Conservation (phyloP, 2,113 vertebrate species). For the Chaetodon auriga region DNA sequence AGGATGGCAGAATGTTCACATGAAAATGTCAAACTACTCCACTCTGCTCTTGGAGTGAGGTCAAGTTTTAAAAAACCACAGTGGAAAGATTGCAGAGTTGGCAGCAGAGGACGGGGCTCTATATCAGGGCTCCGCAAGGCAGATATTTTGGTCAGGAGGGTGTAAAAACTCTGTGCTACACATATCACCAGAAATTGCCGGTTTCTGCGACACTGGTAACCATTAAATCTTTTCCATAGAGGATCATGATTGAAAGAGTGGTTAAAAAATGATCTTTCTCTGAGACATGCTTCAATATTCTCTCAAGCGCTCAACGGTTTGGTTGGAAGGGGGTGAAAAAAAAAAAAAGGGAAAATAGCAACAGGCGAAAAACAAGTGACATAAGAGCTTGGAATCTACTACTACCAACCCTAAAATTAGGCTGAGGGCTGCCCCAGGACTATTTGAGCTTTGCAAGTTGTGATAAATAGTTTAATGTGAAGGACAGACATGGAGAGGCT, state of each 20-base stretch:
- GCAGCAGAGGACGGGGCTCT: slow-evolving; percentile 43
- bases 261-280: slow-evolving; percentile 42
- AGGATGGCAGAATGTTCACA: slow-evolving; percentile 62
- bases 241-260: slow-evolving; percentile 40
- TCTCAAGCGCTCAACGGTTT: slow-evolving; percentile 50
- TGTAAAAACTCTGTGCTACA: slow-evolving; percentile 56
- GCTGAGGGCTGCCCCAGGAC: slow-evolving; percentile 69
- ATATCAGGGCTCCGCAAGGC: slow-evolving; percentile 53
- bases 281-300: slow-evolving; percentile 55
- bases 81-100: slow-evolving; percentile 66
- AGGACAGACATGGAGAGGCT: slow-evolving; percentile 69
- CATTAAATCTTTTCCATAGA: slow-evolving; percentile 55
- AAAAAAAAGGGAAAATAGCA: slow-evolving; percentile 60
- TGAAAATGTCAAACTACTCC: slow-evolving; percentile 60
- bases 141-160: slow-evolving; percentile 69
- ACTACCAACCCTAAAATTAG: slow-evolving; percentile 82
- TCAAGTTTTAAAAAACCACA: slow-evolving; percentile 58
- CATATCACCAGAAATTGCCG: slow-evolving; percentile 67
- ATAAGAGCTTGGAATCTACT: slow-evolving; percentile 80
- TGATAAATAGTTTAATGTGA: slow-evolving; percentile 79
- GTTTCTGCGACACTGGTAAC: slow-evolving; percentile 57
- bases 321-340: slow-evolving; percentile 25
- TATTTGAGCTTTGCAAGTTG: slow-evolving; percentile 55
- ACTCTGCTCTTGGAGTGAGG: slow-evolving; percentile 45
- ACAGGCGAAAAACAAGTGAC: slow-evolving; percentile 79